phyloP scores from a whole-genome alignment of 2,888 invertebrate species.

The Agapetus fuscipes region DNA sequence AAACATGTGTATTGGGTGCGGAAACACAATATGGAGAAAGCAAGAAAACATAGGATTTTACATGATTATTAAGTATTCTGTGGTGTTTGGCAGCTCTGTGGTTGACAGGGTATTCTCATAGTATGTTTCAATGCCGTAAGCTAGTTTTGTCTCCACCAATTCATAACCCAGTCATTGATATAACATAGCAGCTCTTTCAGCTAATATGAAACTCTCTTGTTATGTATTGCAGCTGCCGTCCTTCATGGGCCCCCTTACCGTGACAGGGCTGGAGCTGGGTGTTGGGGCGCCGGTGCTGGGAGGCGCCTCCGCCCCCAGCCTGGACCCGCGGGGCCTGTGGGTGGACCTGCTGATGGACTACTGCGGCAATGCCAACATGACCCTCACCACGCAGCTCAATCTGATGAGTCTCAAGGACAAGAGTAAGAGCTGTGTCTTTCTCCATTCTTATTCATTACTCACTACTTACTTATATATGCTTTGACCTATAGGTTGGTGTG shows the following conservation, averaged over 20 bases:
- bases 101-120: too few relatives aligned
- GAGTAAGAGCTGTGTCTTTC: slow-evolving; percentile 31
- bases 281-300: slow-evolving; percentile 56
- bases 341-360: slow-evolving; percentile 74
- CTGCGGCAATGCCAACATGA: slow-evolving; percentile 69
- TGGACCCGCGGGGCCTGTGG: slow-evolving; percentile 83
- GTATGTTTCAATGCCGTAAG: too few relatives aligned
- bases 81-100: too few relatives aligned
- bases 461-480: too few relatives aligned
- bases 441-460: not conserved
- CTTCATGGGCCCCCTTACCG: slow-evolving; percentile 74
- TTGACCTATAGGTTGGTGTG: too few relatives aligned
- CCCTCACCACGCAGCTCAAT: slow-evolving; percentile 82
- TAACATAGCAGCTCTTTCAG: too few relatives aligned
- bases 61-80: too few relatives aligned
- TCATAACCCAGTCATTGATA: too few relatives aligned
- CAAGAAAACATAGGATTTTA: too few relatives aligned
- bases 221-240: slow-evolving; percentile 54
- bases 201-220: not conserved
- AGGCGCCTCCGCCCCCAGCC: slow-evolving; percentile 51
- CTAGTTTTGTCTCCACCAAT: too few relatives aligned
- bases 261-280: slow-evolving; percentile 67
- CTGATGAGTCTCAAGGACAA: slow-evolving; percentile 44
- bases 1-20: too few relatives aligned
- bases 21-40: too few relatives aligned